These are phyloP conservation scores for Campoletis sonorensis DNA, from an alignment of 1,140 invertebrate species.

Conservation along the genomic window DNA sequence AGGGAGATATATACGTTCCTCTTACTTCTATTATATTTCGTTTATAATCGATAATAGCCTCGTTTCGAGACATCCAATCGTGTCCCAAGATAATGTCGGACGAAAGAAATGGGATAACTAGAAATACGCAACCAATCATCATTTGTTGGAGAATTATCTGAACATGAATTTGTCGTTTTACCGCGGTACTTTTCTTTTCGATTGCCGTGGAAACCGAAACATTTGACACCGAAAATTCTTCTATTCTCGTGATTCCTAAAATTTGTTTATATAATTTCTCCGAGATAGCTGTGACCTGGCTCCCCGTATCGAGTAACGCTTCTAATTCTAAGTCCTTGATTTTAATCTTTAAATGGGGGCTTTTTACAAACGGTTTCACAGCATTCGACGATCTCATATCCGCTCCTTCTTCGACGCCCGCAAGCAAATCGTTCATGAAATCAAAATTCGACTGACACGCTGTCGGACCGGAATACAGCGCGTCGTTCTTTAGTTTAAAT, in stretches of 20 bases:
- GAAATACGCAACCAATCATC: no score
- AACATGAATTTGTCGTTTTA: not conserved
- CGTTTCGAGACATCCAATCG: no score
- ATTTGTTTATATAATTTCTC: conserved; percentile 49
- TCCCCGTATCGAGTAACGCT: conserved; percentile 49
- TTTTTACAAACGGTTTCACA: no score
- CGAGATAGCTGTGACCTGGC: conserved; percentile 52
- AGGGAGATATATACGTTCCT: no score
- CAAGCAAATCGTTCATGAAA: not conserved
- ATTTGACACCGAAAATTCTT: not conserved
- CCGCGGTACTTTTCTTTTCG: not conserved
- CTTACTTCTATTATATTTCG: no score
- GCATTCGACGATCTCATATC: not conserved
- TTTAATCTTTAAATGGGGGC: no score
- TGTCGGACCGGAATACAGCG: not conserved
- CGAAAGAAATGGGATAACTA: no score
- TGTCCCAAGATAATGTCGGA: no score
- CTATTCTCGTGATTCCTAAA: not conserved
- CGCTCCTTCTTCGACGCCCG: not conserved
- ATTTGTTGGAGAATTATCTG: not conserved
- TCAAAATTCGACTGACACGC: not conserved
- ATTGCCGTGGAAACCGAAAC: not conserved
- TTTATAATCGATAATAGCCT: no score
- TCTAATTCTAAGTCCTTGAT: not conserved
- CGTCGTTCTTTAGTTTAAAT: not conserved